phyloP scores from a whole-genome alignment of 2,888 invertebrate species.

The Erebia epiphron region DNA sequence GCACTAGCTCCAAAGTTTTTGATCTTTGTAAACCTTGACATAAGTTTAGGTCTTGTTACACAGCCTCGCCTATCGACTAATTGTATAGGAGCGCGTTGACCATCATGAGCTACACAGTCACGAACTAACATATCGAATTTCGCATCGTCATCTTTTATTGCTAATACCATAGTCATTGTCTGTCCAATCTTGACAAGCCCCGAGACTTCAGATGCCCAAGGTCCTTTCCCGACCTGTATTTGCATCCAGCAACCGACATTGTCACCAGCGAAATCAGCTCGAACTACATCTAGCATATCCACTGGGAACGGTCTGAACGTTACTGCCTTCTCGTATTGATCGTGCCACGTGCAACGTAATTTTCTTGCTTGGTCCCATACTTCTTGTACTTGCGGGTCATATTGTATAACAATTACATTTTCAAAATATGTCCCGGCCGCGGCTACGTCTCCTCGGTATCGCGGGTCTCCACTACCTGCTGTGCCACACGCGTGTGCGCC shows the following conservation, averaged over 20 bases:
- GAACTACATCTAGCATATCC: constrained; percentile 96
- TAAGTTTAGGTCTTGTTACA: constrained; percentile 94
- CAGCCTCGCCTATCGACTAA: constrained; percentile 96
- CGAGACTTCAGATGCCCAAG: constrained; percentile 97
- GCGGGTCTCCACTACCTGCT: constrained; percentile 95
- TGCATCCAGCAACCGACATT: constrained; percentile 99
- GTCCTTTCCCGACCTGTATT: constrained; percentile 96
- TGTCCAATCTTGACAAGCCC: constrained; percentile 97
- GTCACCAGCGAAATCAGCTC: constrained; percentile 97
- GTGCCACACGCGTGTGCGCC: constrained; percentile 96
- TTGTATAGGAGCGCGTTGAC: constrained; percentile 96
- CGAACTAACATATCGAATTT: constrained; percentile 98
- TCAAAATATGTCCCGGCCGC: constrained; percentile 97
- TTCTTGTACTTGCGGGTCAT: constrained; percentile 96
- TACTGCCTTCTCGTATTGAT: constrained; percentile 97
- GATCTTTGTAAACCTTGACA: constrained; percentile 97
- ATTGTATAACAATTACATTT: constrained; percentile 96
- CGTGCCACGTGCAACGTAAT: constrained; percentile 96
- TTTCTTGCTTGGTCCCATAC: constrained; percentile 98
- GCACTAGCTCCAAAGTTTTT: constrained; percentile 97
- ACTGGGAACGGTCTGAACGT: constrained; percentile 97
- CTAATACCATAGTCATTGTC: constrained; percentile 98
- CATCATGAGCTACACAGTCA: constrained; percentile 97
- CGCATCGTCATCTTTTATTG: constrained; percentile 96
- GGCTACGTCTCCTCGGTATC: constrained; percentile 94